Base-by-base conservation (phyloP, 2,797 vertebrate species). In the Malurus splendens region DNA sequence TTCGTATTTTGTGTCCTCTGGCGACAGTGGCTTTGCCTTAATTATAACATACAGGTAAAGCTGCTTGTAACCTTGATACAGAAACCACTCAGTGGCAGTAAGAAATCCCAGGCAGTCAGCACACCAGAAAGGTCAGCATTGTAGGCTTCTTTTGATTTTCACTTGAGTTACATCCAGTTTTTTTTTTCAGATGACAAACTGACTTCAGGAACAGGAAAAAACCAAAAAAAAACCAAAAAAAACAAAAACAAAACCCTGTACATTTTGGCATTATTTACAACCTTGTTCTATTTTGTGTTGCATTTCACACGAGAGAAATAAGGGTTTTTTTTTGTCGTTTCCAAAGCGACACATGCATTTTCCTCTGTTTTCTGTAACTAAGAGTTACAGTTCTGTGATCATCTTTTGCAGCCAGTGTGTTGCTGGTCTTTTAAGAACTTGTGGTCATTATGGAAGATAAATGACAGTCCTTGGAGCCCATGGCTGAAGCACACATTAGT, bases 371-470 rank as follows among this genome's bases (percentile, higher is more conserved):
- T 41, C 42, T 87, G 36, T 57, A 80, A 86, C 82, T 65, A 47
- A 74, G 67, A 86, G 33, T 65, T 36, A 36, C 36, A 36, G 22
- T 83, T 86, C 77, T 51, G 54, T 87, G 90, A 94, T 92, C 65
- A 60, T 92, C 61, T 73, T 92, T 82, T 82, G 78, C 72, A 94
- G 87, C 8, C 50, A 59, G 47, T 36, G 18, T 56, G 61, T 30
- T 83, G 55, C 59, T 79, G 54, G 9, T 74, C 87, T 50, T 86
- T 94, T 93, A 92, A 93, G 91, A 93, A 87, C 70, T 93, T 86
- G 64, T 78, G 93, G 86, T 92, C 94, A 85, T 95, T 94, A 94
- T 48, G 57, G 87, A 95, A 95, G 95, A 96, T 89, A 94, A 95
- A 96, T 96, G 90, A 85, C 59, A 65, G 83, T 84, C 89, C 82